These are phyloP conservation scores for Misgurnus mizolepis DNA, from an alignment of 2,113 vertebrate genomes.

Conservation along the genomic window DNA sequence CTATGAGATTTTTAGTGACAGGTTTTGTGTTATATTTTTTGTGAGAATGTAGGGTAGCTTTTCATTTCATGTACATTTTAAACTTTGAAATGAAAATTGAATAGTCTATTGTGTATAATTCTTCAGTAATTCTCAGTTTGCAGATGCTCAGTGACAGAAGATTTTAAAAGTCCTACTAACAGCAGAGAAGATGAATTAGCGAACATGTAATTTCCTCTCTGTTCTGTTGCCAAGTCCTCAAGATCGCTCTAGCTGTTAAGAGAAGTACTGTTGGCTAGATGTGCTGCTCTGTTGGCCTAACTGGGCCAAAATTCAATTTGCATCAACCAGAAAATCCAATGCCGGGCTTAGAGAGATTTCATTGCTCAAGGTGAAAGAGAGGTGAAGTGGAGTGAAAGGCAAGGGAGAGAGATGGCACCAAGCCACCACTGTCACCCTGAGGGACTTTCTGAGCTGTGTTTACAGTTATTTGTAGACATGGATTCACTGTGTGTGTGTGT, in stretches of 20 bases:
- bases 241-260: slow-evolving; percentile 38
- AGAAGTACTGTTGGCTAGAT: slow-evolving; percentile 35
- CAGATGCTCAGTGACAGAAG: slow-evolving; percentile 8
- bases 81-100: too few relatives aligned
- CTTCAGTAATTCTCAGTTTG: not conserved
- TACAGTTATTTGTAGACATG: slow-evolving; percentile 38
- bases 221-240: slow-evolving; percentile 3
- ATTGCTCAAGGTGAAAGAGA: slow-evolving; percentile 51
- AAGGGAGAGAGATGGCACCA: slow-evolving; percentile 25
- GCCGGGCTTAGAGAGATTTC: slow-evolving; percentile 46
- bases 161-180: not conserved
- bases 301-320: slow-evolving; percentile 50
- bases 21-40: too few relatives aligned
- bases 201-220: slow-evolving; percentile 34
- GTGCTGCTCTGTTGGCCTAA: slow-evolving; percentile 33
- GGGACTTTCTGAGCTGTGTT: slow-evolving; percentile 31
- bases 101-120: not conserved
- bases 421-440: slow-evolving; percentile 28
- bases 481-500: slow-evolving; percentile 4
- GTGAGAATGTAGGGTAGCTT: too few relatives aligned
- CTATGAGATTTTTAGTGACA: too few relatives aligned
- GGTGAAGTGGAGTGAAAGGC: slow-evolving; percentile 24
- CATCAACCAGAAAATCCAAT: slow-evolving; percentile 46
- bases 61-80: too few relatives aligned
- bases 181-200: slow-evolving; percentile 9